Conservation (phyloP, 2,797 vertebrate genomes). For the Serranus cabrilla region DNA sequence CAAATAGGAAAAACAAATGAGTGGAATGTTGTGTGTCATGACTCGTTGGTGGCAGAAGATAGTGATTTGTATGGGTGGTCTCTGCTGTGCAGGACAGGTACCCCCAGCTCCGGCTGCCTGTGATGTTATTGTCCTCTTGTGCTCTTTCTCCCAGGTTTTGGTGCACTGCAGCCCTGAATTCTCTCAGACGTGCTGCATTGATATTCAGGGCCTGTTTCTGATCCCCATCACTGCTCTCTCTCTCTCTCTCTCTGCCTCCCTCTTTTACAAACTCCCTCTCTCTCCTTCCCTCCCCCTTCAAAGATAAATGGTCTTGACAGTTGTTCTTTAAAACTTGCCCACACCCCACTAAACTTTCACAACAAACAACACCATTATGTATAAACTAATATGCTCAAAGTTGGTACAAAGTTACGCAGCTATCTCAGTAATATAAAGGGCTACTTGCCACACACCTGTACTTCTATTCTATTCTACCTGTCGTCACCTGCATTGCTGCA, state of each 20-base stretch:
- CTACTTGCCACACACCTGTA: background rate
- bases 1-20: conserved; percentile 7
- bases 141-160: conserved; percentile 86
- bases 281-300: conserved; percentile 1
- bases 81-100: conserved; percentile 26
- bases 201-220: conserved; percentile 91
- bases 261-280: conserved; percentile 27
- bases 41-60: conserved; percentile 9
- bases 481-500: conserved; percentile 40
- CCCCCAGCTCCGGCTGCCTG: conserved; percentile 37
- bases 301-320: conserved; percentile 28
- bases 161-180: conserved; percentile 96
- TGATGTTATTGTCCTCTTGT: conserved; percentile 57
- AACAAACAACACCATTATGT: conserved; percentile 11
- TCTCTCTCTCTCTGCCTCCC: conserved; percentile 54
- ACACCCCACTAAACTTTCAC: conserved; percentile 13
- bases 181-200: conserved; percentile 91
- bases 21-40: background rate
- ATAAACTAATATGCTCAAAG: conserved; percentile 30
- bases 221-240: conserved; percentile 84
- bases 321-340: conserved; percentile 26
- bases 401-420: conserved; percentile 23
- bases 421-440: background rate
- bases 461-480: background rate
- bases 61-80: conserved; percentile 5